phyloP scores from a whole-genome alignment of 2,113 vertebrate species.

The Chaetops frenatus region DNA sequence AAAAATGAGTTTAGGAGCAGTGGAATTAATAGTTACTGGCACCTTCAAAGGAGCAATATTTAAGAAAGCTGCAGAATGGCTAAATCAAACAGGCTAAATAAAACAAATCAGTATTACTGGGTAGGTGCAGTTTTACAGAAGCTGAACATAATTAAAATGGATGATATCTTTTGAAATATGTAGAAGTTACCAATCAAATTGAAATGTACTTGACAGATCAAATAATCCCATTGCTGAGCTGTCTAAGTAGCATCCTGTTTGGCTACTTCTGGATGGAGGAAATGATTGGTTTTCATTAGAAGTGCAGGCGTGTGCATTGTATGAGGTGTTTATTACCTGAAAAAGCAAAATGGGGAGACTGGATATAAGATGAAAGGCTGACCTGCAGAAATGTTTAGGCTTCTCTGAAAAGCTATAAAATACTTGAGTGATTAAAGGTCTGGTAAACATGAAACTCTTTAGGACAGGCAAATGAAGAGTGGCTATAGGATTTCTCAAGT shows the following conservation, averaged over 20 bases:
- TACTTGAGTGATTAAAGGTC: not conserved
- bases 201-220: not conserved
- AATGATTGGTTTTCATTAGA: not conserved
- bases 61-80: not conserved
- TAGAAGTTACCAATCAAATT: not conserved
- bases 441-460: not conserved
- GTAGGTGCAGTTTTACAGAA: not conserved
- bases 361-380: not conserved
- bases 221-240: not conserved
- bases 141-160: not conserved
- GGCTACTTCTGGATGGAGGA: not conserved
- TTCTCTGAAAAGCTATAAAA: not conserved
- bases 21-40: not conserved
- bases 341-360: not conserved
- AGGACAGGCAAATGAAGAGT: not conserved
- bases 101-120: not conserved
- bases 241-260: not conserved
- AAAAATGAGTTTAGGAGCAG: not conserved
- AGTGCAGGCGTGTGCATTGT: not conserved
- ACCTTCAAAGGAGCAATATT: not conserved
- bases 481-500: not conserved
- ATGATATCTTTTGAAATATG: not conserved
- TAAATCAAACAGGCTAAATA: not conserved
- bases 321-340: not conserved
- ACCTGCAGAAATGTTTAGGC: not conserved